phyloP scores from a whole-genome alignment of 1,140 invertebrate species.

The Zophobas atratus region DNA sequence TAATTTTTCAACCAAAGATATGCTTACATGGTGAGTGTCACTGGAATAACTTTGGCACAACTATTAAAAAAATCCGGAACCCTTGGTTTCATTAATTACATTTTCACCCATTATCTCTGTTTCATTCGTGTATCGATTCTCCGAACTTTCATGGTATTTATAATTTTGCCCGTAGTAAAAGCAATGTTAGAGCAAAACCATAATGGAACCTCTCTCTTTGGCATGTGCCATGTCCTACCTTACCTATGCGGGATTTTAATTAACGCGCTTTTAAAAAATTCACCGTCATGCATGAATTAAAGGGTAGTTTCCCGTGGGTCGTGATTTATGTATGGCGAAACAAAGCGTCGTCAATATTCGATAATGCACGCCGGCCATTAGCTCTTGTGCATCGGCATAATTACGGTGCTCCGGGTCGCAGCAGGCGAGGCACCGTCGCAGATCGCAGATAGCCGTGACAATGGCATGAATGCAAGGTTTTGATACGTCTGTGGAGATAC shows the following conservation, averaged over 20 bases:
- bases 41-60: too few relatives aligned
- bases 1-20: too few relatives aligned
- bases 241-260: conserved; percentile 34
- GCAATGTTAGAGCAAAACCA: too few relatives aligned
- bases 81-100: too few relatives aligned
- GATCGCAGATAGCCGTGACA: conserved; percentile 40
- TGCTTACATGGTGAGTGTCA: too few relatives aligned
- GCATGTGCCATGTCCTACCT: neutral
- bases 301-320: conserved; percentile 37
- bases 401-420: conserved; percentile 40
- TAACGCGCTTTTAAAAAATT: conserved; percentile 22
- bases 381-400: conserved; percentile 37
- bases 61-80: too few relatives aligned
- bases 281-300: conserved; percentile 37
- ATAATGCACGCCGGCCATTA: conserved; percentile 42
- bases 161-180: too few relatives aligned
- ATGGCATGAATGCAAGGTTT: conserved; percentile 35
- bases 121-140: too few relatives aligned
- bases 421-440: conserved; percentile 35
- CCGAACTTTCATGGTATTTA: too few relatives aligned
- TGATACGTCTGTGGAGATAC: conserved; percentile 36
- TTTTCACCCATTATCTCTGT: too few relatives aligned
- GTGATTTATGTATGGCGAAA: conserved; percentile 36
- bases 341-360: conserved; percentile 41
- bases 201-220: neutral